Conservation (phyloP, 2,113 vertebrate species). For the Azemiops feae region DNA sequence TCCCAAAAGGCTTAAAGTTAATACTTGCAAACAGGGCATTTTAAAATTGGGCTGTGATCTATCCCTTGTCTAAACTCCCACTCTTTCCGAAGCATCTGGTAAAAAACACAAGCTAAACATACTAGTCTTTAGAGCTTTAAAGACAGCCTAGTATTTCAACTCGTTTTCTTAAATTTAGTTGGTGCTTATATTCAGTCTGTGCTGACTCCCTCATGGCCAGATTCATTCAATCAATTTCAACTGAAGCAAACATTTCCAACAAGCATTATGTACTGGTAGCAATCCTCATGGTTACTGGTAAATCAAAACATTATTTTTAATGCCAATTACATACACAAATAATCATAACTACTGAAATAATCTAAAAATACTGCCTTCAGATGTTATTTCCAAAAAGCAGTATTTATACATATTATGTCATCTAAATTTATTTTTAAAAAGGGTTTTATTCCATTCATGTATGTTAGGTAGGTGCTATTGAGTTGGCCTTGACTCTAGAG, state of each 20-base stretch:
- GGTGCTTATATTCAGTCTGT: background rate
- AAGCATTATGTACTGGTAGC: background rate
- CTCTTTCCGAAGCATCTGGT: background rate
- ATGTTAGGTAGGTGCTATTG: background rate
- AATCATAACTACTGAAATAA: background rate
- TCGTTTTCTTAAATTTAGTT: background rate
- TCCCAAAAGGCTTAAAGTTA: too few relatives aligned
- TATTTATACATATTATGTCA: too few relatives aligned
- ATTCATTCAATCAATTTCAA: background rate
- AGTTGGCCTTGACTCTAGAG: background rate
- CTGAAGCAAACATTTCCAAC: background rate
- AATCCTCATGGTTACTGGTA: background rate
- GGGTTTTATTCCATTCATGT: background rate
- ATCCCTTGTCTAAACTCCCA: background rate
- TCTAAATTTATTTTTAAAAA: too few relatives aligned
- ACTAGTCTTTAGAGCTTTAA: background rate
- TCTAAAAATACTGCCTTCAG: background rate
- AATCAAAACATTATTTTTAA: background rate
- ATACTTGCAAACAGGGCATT: background rate
- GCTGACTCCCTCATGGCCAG: background rate
- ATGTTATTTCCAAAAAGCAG: background rate
- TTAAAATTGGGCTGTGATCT: background rate
- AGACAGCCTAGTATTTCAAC: background rate
- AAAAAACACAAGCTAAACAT: background rate
- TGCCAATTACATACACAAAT: background rate